phyloP scores from a whole-genome alignment of 2,113 vertebrate genomes.

The Trochalopteron elliotii region DNA sequence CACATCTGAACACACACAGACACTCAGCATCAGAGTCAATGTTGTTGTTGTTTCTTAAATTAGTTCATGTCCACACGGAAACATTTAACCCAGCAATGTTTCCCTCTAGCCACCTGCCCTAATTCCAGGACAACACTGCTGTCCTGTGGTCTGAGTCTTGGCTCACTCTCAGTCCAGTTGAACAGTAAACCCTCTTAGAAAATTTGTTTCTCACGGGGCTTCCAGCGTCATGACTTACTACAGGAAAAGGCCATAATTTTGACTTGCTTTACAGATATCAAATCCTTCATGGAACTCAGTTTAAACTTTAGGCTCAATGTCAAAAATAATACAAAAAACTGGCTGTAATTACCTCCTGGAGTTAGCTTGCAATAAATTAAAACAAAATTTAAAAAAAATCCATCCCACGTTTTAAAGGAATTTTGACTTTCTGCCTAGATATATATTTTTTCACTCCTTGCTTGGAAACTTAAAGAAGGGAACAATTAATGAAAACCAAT shows the following conservation, averaged over 20 bases:
- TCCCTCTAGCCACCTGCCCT: background rate
- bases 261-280: conserved; percentile 27
- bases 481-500: conserved; percentile 57
- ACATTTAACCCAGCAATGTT: background rate
- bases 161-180: background rate
- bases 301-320: conserved; percentile 46
- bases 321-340: conserved; percentile 50
- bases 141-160: background rate
- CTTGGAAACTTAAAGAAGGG: conserved; percentile 50
- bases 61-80: background rate
- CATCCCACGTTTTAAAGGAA: conserved; percentile 30
- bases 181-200: conserved; percentile 24
- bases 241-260: conserved; percentile 40
- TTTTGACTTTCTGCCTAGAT: conserved; percentile 55
- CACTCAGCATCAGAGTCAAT: background rate
- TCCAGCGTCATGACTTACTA: background rate
- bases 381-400: background rate
- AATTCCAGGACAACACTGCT: background rate
- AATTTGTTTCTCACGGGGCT: conserved; percentile 5
- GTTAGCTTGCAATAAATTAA: conserved; percentile 40
- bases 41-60: background rate
- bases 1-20: background rate
- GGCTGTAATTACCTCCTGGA: conserved; percentile 29
- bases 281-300: background rate
- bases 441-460: conserved; percentile 57